Evolutionary conservation across 2,888 invertebrate species (phyloP).

Genomic region (Thelaira solivaga): DNA sequence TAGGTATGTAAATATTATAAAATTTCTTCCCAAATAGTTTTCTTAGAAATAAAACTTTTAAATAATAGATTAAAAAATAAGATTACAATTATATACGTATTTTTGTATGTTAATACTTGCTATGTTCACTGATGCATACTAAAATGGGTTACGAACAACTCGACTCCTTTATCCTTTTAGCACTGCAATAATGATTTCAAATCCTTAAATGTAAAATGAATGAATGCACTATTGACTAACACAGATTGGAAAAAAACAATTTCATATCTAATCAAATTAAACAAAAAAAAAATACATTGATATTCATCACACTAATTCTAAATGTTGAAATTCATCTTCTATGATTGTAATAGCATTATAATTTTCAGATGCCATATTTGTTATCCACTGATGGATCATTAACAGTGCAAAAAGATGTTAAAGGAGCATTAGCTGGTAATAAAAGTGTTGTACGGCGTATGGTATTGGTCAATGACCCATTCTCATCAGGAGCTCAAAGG

Average conservation of each 20-base stretch:
- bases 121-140: no score
- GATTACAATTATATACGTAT: no score
- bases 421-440: constrained; percentile 74
- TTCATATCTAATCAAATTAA: not conserved
- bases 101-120: no score
- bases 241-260: not conserved
- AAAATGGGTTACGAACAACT: not conserved
- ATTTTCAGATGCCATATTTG: constrained; percentile 77
- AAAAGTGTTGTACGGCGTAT: constrained; percentile 77
- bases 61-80: no score
- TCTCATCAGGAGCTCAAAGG: constrained; percentile 76
- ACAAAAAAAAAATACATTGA: constrained; percentile 32
- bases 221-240: not conserved
- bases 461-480: constrained; percentile 77
- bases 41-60: no score
- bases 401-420: constrained; percentile 77
- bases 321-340: constrained; percentile 58
- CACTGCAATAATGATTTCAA: constrained; percentile 22
- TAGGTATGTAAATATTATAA: no score
- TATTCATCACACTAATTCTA: constrained; percentile 58
- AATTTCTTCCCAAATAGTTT: no score
- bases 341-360: constrained; percentile 58
- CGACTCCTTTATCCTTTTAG: constrained; percentile 7
- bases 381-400: constrained; percentile 76
- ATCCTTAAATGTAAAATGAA: not conserved